phyloP scores from a whole-genome alignment of 2,113 vertebrate genomes.

The Oryzias melastigma region DNA sequence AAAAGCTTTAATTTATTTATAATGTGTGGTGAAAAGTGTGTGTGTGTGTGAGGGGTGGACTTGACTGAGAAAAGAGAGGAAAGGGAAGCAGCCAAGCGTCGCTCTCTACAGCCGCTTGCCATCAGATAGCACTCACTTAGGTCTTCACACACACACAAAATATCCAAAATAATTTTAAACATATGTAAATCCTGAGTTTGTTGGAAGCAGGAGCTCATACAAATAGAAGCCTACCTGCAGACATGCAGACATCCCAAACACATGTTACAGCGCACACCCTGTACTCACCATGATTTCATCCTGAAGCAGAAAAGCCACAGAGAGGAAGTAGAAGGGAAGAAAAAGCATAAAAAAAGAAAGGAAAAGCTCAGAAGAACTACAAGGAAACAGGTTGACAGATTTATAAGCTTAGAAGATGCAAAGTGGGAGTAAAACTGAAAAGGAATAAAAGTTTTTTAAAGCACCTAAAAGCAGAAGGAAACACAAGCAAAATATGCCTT shows the following conservation, averaged over 20 bases:
- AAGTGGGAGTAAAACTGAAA: constrained; percentile 9
- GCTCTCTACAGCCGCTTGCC: constrained; percentile 47
- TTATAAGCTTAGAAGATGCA: constrained; percentile 6
- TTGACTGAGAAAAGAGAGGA: constrained; percentile 32
- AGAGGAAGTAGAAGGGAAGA: constrained; percentile 9
- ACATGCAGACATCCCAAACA: constrained; percentile 26
- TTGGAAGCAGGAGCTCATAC: constrained; percentile 20
- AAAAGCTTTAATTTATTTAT: background rate
- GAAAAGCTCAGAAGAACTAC: constrained; percentile 36
- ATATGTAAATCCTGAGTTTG: constrained; percentile 9
- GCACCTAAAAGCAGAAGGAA: background rate
- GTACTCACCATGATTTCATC: constrained; percentile 81
- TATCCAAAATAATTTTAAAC: constrained; percentile 2
- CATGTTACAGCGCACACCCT: constrained; percentile 7
- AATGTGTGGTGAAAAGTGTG: background rate
- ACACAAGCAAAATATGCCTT: background rate
- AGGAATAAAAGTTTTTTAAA: background rate
- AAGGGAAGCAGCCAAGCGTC: constrained; percentile 57
- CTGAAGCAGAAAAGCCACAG: constrained; percentile 53
- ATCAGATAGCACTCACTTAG: constrained; percentile 19
- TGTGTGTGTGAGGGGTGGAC: constrained; percentile 12
- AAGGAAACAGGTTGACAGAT: background rate
- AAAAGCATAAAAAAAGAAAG: constrained; percentile 15
- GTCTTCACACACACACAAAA: constrained; percentile 2
- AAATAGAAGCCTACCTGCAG: constrained; percentile 32